Base-by-base conservation (phyloP, 1,140 invertebrate genomes). In the Bombus sibiricus region DNA sequence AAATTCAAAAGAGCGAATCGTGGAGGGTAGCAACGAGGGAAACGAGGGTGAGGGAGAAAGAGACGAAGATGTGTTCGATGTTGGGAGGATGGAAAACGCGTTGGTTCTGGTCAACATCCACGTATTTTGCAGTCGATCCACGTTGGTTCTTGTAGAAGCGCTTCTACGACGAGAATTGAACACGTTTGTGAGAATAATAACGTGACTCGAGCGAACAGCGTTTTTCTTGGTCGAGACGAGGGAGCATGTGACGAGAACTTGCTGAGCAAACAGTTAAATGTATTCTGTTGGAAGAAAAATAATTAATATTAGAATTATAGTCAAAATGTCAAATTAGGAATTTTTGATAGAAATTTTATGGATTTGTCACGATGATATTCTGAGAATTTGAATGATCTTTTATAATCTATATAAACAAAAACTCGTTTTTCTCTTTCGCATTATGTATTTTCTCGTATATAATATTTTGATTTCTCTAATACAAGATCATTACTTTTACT, bases 61-160 rank as follows among this genome's bases (percentile, higher is more conserved):
- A 13, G 59, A 28, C 3, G 28, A 62, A n/a, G 28, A n/a, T 12
- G 28, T n/a, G 59, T 34, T 77, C 59, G 53, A 37, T 9, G 62
- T 39, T 73, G 76, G 71, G 12, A 18, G 39, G 74, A 68, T 68
- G 41, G 47, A 43, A 32, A 69, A 28, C 39, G 57, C 37, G 78
- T 53, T 80, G 43, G 22, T n/a, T 9, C 41, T 69, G 64, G 64
- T 39, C 43, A 81, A 71, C 78, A 28, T 34, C 18, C 64, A 3
- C 43, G 78, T 80, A 72, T 81, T 81, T 72, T 59, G 34, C 68
- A 81, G 34, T 81, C 68, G 78, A 53, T 80, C 3, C 43, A 66
- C 41, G 43, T 69, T 47, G n/a, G 32, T 72, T 37, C 47, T 57
- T 5, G 43, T 57, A 34, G 68, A 81, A 39, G 13, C 47, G 47